Base-by-base conservation (phyloP, 1,140 invertebrate genomes). In the Drosophila triauraria region DNA sequence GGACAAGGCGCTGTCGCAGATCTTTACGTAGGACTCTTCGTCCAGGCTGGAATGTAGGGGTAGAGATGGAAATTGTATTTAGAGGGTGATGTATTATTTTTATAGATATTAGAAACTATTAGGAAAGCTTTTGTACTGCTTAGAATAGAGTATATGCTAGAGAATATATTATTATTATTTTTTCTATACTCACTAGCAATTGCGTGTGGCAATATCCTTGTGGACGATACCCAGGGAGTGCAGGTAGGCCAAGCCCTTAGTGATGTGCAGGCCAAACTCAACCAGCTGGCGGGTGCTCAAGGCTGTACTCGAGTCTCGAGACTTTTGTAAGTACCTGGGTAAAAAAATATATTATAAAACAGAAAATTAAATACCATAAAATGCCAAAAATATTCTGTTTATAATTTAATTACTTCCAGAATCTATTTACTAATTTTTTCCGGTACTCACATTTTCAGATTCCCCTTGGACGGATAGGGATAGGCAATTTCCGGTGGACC, bases 171-270 rank as follows among this genome's bases (percentile, higher is more conserved):
- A 20, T 27, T 40, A 12, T 2, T 40, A 17, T 12, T 23, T 8
- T 43, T 32, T 23, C 7, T 12, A 0, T 77, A 96, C 96, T 95
- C 95, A 97, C 95, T 97, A 94, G 93, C 97, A 98, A 93, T 98
- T 98, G 87, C 98, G 96, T 17, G 96, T 95, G 12, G 98, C 97
- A 50, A 99, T 94, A 92, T 99, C 98, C 93, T 96, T 96, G 91
- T 99, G 98, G 27, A 98, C 94, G 25, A 99, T 94, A 62, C 96
- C 95, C 81, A 97, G 96, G 15, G 97, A 96, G 91, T 99, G 98
- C 61, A 99, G 94, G 93, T 98, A 98, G 70, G 97, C 96, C 57
- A 99, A 93, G 1, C 97, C 98, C 79, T 96, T 95, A 32, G 97
- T 96, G 46, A 98, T 95, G 93, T 98, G 97, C 40, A 98, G 95